phyloP scores from a whole-genome alignment of 2,797 vertebrate genomes.

The Nyctalus aviator region DNA sequence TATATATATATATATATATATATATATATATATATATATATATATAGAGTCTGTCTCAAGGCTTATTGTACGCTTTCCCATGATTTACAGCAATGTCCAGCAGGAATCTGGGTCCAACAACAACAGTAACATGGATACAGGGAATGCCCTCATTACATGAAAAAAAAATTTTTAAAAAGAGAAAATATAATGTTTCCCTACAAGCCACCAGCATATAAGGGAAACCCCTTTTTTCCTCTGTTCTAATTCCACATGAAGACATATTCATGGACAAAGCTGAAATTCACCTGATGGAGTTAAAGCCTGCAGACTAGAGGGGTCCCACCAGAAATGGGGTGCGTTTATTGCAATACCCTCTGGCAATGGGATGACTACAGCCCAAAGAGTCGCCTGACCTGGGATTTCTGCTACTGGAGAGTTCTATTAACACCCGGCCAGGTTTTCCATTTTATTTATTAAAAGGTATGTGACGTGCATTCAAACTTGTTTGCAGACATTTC shows the following conservation, averaged over 20 bases:
- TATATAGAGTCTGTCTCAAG: constrained; percentile 16
- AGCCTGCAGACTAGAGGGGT: constrained; percentile 2
- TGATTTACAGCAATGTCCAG: constrained; percentile 71
- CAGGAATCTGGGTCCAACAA: constrained; percentile 11
- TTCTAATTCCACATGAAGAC: constrained; percentile 62
- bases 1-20: not conserved
- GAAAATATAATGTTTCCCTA: not conserved
- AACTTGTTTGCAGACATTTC: not conserved
- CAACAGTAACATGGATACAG: not conserved
- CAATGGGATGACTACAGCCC: constrained; percentile 70
- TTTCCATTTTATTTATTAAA: constrained; percentile 5
- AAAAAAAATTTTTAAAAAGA: not conserved
- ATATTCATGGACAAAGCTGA: constrained; percentile 80
- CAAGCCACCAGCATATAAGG: not conserved
- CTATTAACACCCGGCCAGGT: constrained; percentile 45
- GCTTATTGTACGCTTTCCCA: constrained; percentile 49
- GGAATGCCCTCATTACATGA: constrained; percentile 57
- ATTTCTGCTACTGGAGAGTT: constrained; percentile 75
- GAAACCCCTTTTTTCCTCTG: not conserved
- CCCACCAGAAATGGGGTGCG: constrained; percentile 33
- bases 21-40: not conserved
- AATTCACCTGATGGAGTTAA: constrained; percentile 43
- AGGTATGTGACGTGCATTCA: not conserved
- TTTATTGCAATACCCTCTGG: constrained; percentile 71
- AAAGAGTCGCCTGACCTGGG: constrained; percentile 71